These are phyloP conservation scores for Ecdyonurus torrentis DNA, from an alignment of 2,888 invertebrate species.

Conservation along the genomic window DNA sequence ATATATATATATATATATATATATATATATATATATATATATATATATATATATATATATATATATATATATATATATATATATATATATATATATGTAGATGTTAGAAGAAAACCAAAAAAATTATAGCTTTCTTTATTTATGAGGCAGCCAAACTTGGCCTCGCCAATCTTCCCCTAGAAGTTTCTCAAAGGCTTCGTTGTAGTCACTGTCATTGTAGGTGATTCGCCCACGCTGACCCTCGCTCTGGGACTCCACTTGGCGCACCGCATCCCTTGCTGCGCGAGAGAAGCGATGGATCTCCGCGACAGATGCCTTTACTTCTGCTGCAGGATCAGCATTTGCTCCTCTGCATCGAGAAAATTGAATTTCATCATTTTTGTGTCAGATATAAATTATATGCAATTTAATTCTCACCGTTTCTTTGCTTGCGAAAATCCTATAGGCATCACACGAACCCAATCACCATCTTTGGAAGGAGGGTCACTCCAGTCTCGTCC, in stretches of 20 bases:
- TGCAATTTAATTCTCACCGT: not conserved
- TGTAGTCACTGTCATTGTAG: not conserved
- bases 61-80: too few species aligned
- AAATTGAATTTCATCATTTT: not conserved
- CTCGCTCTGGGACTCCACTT: not conserved
- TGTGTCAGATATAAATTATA: too few species aligned
- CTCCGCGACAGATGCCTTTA: constrained; percentile 16
- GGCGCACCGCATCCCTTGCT: constrained; percentile 5
- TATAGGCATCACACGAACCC: constrained; percentile 59
- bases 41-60: too few species aligned
- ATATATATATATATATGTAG: too few species aligned
- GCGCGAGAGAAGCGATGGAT: constrained; percentile 10
- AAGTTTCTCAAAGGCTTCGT: not conserved
- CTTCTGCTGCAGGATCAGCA: constrained; percentile 20
- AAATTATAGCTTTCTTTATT: too few species aligned
- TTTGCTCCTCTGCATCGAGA: constrained; percentile 18
- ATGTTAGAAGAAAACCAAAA: too few species aligned
- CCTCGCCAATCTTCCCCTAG: not conserved
- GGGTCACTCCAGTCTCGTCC: constrained; percentile 51
- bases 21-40: too few species aligned
- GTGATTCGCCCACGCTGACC: not conserved
- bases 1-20: too few species aligned
- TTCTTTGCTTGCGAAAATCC: constrained; percentile 18
- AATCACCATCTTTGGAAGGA: constrained; percentile 48
- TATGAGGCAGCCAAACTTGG: not conserved